Conservation (phyloP, 2,797 vertebrate species). For the Mionectes olivaceus region DNA sequence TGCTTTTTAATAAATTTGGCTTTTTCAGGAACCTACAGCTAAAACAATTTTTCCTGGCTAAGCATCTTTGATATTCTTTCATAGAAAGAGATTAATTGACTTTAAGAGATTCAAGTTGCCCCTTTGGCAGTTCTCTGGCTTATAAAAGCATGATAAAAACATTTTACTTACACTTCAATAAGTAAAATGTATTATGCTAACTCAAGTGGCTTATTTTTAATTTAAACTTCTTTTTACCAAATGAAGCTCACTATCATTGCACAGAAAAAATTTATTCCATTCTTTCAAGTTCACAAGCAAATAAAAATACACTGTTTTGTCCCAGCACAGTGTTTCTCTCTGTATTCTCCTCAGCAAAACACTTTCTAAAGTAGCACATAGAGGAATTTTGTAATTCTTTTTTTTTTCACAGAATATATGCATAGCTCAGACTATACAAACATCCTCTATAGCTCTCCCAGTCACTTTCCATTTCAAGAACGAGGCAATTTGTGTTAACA, state of each 20-base stretch:
- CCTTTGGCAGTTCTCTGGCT: neutral
- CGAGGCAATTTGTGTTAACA: constrained; percentile 62
- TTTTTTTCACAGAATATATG: constrained; percentile 49
- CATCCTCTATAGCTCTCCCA: constrained; percentile 61
- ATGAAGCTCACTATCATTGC: neutral
- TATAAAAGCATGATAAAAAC: neutral
- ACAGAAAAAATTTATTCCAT: neutral
- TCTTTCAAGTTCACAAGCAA: constrained; percentile 3
- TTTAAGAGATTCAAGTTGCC: neutral
- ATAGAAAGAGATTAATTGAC: neutral
- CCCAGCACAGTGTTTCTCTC: neutral
- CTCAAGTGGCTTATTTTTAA: constrained; percentile 46
- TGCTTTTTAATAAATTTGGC: neutral
- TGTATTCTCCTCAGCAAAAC: neutral
- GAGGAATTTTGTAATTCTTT: constrained; percentile 41
- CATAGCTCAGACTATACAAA: constrained; percentile 58
- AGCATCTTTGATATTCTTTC: neutral
- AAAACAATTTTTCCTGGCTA: neutral
- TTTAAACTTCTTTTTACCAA: neutral
- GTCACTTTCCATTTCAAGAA: constrained; percentile 72
- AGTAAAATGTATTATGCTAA: constrained; percentile 25
- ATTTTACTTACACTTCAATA: constrained; percentile 25
- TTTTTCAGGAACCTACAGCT: neutral
- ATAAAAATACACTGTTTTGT: neutral
- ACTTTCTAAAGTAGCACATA: neutral